phyloP scores from a whole-genome alignment of 2,888 invertebrate species.

The Melolontha melolontha region DNA sequence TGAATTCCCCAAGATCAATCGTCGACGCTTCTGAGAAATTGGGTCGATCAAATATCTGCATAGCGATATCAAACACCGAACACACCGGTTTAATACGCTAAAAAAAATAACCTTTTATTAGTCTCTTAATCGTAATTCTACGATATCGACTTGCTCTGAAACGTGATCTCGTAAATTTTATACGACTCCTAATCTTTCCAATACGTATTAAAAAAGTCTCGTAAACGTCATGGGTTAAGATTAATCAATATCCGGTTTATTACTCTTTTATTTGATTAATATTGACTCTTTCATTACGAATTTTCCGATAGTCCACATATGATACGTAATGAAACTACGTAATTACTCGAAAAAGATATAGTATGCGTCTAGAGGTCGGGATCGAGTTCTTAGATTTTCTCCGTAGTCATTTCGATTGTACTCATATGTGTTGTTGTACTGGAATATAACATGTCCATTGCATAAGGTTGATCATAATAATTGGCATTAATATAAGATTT shows the following conservation, averaged over 20 bases:
- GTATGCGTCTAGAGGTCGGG: too few species aligned
- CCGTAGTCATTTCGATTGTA: too few species aligned
- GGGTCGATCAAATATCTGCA: slow-evolving; percentile 30
- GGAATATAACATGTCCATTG: too few species aligned
- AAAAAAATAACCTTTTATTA: slow-evolving; percentile 5
- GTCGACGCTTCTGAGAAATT: slow-evolving; percentile 7
- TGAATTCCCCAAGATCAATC: background rate
- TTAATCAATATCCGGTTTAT: background rate
- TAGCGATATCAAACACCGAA: background rate
- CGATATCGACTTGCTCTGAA: background rate
- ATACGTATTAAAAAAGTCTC: slow-evolving; percentile 4
- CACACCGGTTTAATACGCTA: background rate
- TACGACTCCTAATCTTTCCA: background rate
- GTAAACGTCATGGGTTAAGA: background rate
- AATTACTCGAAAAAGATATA: too few species aligned
- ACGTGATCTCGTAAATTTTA: background rate
- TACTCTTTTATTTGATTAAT: background rate
- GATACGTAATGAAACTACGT: too few species aligned
- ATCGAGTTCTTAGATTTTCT: too few species aligned
- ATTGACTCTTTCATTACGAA: background rate
- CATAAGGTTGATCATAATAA: too few species aligned
- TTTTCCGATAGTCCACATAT: background rate
- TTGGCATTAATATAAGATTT: too few species aligned
- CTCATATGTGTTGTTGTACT: too few species aligned
- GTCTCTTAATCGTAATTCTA: background rate